These are phyloP conservation scores for Melopsittacus undulatus DNA, from an alignment of 2,797 vertebrate species.

Conservation along the genomic window DNA sequence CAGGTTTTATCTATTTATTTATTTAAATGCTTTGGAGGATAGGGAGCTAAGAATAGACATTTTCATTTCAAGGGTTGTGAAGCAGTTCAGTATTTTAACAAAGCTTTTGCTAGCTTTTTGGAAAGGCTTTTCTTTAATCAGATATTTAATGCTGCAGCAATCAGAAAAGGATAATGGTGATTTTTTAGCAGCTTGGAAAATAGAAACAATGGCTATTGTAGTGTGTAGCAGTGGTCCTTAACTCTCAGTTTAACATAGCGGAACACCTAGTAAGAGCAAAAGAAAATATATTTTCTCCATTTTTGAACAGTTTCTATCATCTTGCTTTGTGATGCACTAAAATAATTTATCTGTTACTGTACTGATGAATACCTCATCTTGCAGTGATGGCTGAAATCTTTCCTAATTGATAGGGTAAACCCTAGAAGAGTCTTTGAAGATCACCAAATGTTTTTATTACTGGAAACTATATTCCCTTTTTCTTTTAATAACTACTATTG, in stretches of 20 bases:
- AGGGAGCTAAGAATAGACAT: background rate
- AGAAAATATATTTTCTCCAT: background rate
- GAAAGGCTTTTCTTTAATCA: constrained; percentile 23
- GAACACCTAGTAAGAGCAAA: background rate
- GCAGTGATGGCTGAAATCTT: background rate
- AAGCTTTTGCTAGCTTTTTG: background rate
- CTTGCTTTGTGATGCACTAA: background rate
- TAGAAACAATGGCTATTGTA: background rate
- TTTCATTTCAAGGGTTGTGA: background rate
- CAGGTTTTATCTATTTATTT: background rate
- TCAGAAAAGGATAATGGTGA: background rate
- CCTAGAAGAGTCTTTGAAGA: background rate
- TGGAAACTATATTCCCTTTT: background rate
- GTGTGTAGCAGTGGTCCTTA: background rate
- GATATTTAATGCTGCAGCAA: background rate
- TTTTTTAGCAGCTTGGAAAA: background rate
- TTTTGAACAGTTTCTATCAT: background rate
- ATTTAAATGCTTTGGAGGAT: background rate
- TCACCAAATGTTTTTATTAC: background rate
- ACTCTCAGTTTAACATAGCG: background rate
- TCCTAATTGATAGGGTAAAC: background rate
- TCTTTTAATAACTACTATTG: background rate
- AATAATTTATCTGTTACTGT: background rate
- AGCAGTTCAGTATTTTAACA: background rate
- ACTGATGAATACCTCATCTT: background rate